Evolutionary conservation across 2,797 vertebrate species (phyloP), one percentile per base, ranked within the genome.

Genomic region (Choloepus didactylus): DNA sequence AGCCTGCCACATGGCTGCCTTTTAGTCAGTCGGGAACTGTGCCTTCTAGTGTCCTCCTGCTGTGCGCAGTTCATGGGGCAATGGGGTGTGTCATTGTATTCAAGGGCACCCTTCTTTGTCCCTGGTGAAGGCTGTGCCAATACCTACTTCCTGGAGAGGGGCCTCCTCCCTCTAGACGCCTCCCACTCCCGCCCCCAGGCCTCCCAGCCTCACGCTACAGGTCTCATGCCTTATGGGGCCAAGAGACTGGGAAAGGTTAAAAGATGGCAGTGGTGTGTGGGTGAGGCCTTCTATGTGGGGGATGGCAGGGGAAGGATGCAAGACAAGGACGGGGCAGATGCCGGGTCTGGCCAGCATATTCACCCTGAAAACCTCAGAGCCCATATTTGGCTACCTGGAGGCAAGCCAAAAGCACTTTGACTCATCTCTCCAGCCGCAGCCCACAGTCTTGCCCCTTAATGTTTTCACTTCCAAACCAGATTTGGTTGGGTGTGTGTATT

Each of bases 391-490:
- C 73, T 18, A 0, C 29, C 1, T 10, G 77, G 73, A 35, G 69
- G 56, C 29, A 0, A 16, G 25, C 70, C 35, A 25, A 27, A 35
- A 23, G 19, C 67, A 18, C 93, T 88, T 16, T 9, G 67, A 69
- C 60, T 62, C 64, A 1, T 79, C 90, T 89, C 86, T 10, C 0
- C 9, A n/a, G 44, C 89, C 44, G 44, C 44, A 0, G 23, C 29
- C 1, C 69, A 56, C 7, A 35, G 46, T 38, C 79, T 73, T 79
- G 76, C 76, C 35, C 11, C 49, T 59, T 38, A 62, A n/a, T 8
- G 29, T 87, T 84, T 67, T 85, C 83, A 79, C 89, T 79, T 72
- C 44, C 84, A 69, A 49, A 70, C 51, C 66, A 35, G 88, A 91
- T 88, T 41, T 82, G 92, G 67, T 69, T 11, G n/a, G 23, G 18